Evolutionary conservation across 1,140 invertebrate genomes (phyloP), one percentile per base, ranked within the genome.

Genomic region (Vanessa tameamea): DNA sequence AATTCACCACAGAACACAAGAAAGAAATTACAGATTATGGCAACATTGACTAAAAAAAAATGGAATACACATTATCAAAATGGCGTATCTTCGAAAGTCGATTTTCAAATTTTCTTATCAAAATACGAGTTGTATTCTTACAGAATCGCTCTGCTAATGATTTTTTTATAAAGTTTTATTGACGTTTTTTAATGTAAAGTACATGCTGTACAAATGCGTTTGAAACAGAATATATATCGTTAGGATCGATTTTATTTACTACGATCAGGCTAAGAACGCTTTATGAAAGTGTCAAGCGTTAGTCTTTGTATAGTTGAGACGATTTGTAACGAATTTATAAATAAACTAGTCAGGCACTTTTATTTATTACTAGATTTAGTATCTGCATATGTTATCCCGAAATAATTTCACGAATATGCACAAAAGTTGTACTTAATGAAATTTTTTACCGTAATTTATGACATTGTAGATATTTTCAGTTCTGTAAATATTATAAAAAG

Each of bases 271-370:
- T 51, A 68, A 53, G 47, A 53, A 63, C 1, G 31, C 47, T 59
- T 47, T 66, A 57, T 72, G 51, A 53, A 71, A 51, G 53, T 72
- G 48, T 64, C 63, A 64, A 53, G 23, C 23, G 47, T 64, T 66
- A 66, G 64, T 73, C 55, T 31, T 67, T 75, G 73, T 75, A 69
- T 69, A 51, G 64, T 57, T 37, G 63, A 64, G 48, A 76, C 51
- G 75, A 68, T 72, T 76, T 76, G 48, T 76, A 76, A 70, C 64
- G 67, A 75, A 78, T 79, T 81, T 81, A 79, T 76, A 74, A 59
- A 57, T 79, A 77, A 81, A 73, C 78, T 82, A 79, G 76, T 76
- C 57, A 63, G 48, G 63, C 72, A 74, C 64, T 57, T 74, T 77
- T 64, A 47, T 75, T 71, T 68, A 66, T 63, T 43, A 65, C 37